Conservation (phyloP, 64 coral and sea anemone species). For the Stylophora pistillata region DNA sequence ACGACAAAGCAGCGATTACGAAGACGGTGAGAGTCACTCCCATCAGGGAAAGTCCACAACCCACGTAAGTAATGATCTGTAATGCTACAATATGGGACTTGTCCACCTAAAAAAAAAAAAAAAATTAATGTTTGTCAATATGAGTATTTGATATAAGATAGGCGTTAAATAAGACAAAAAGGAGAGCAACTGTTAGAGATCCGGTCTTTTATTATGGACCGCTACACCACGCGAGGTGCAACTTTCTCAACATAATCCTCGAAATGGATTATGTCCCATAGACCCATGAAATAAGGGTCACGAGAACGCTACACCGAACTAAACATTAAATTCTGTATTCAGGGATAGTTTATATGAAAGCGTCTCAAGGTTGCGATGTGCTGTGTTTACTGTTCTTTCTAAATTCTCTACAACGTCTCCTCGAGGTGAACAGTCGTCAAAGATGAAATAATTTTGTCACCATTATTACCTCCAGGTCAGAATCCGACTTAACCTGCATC, state of each 20-base stretch:
- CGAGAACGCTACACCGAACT: no score
- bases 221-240: no score
- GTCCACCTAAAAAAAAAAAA: slow-evolving; percentile 6
- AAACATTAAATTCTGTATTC: no score
- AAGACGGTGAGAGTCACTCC: slow-evolving; percentile 47
- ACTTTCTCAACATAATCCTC: no score
- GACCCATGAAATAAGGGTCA: no score
- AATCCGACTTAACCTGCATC: slow-evolving; percentile 63
- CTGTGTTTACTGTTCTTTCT: no score
- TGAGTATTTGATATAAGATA: neutral
- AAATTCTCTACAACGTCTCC: no score
- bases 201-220: no score
- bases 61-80: slow-evolving; percentile 75
- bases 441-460: neutral
- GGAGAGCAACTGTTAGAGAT: neutral
- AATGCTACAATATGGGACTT: slow-evolving; percentile 35
- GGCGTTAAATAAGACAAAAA: neutral
- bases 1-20: slow-evolving; percentile 62
- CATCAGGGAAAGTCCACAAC: slow-evolving; percentile 58
- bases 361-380: no score
- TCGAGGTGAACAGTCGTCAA: no score
- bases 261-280: no score
- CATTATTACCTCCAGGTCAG: neutral
- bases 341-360: no score
- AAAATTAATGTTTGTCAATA: neutral